Evolutionary conservation across 1,140 invertebrate genomes (phyloP).

Genomic region (Caligus rogercresseyi): DNA sequence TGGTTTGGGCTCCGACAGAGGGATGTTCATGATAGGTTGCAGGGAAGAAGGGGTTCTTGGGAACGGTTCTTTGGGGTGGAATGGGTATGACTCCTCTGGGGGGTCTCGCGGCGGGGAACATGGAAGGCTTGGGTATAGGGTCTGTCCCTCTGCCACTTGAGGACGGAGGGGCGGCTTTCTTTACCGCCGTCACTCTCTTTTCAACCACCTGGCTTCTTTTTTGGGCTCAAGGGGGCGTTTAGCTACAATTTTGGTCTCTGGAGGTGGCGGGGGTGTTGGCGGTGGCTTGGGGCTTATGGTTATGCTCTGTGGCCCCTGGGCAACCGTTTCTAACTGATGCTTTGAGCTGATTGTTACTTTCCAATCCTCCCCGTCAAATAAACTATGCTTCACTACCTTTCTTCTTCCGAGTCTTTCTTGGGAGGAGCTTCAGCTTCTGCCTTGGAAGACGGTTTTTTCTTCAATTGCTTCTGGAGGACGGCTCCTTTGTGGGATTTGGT

Average conservation of each 20-base stretch:
- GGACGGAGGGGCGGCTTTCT: background rate
- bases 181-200: background rate
- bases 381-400: background rate
- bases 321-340: conserved; percentile 1
- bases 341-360: conserved; percentile 18
- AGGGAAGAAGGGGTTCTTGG: background rate
- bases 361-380: conserved; percentile 12
- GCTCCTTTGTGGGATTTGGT: background rate
- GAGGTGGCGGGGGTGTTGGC: background rate
- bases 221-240: background rate
- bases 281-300: background rate
- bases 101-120: conserved; percentile 4
- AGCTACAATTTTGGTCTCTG: too few relatives aligned
- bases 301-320: background rate
- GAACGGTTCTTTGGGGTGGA: background rate
- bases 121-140: conserved; percentile 11
- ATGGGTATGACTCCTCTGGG: conserved; percentile 3
- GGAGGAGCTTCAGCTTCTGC: background rate
- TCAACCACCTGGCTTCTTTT: background rate
- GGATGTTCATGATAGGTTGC: background rate
- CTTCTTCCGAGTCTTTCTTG: background rate
- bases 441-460: background rate
- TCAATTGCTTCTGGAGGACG: background rate
- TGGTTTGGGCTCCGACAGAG: too few relatives aligned
- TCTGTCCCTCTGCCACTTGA: too few relatives aligned